A percentile compares a stretch with the other conserved stretches of the same genome.
Evolutionary conservation across 2,797 vertebrate genomes (phyloP).

Genomic region (Squalus acanthias): DNA sequence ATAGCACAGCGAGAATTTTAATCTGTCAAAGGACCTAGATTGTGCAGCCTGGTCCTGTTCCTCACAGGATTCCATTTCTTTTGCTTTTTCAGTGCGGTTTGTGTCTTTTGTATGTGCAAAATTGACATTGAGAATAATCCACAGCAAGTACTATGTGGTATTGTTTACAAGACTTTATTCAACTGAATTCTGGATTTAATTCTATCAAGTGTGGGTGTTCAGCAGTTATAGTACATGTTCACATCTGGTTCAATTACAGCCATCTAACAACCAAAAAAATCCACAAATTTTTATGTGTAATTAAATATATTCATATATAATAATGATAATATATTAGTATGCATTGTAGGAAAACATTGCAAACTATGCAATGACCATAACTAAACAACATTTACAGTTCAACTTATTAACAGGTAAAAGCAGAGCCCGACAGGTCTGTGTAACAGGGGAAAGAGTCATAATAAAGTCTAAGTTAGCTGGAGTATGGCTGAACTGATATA

Average conservation of each 20-base stretch:
- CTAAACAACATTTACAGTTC: conserved; percentile 90
- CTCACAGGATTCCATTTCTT: not conserved
- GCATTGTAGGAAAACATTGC: conserved; percentile 85
- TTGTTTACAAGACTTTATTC: conserved; percentile 87
- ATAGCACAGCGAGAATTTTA: not conserved
- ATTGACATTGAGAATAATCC: conserved; percentile 22
- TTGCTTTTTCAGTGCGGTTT: not conserved
- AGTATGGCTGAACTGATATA: conserved; percentile 37
- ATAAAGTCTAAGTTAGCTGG: conserved; percentile 36
- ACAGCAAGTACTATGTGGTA: conserved; percentile 43
- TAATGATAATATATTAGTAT: conserved; percentile 99
- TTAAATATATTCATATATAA: conserved; percentile 99
- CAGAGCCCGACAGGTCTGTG: conserved; percentile 52
- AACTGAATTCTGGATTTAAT: conserved; percentile 83
- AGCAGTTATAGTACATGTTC: conserved; percentile 75
- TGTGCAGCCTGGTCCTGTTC: not conserved
- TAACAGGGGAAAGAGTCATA: conserved; percentile 43
- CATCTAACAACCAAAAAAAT: conserved; percentile 74
- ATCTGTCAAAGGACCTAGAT: not conserved
- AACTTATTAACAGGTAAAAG: conserved; percentile 78
- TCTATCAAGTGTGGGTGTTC: conserved; percentile 77
- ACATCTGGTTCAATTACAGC: conserved; percentile 71
- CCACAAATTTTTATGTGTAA: conserved; percentile 90
- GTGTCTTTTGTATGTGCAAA: not conserved
- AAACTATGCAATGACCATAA: conserved; percentile 76